phyloP scores from a whole-genome alignment of 2,113 vertebrate species.

The Osmerus eperlanus region DNA sequence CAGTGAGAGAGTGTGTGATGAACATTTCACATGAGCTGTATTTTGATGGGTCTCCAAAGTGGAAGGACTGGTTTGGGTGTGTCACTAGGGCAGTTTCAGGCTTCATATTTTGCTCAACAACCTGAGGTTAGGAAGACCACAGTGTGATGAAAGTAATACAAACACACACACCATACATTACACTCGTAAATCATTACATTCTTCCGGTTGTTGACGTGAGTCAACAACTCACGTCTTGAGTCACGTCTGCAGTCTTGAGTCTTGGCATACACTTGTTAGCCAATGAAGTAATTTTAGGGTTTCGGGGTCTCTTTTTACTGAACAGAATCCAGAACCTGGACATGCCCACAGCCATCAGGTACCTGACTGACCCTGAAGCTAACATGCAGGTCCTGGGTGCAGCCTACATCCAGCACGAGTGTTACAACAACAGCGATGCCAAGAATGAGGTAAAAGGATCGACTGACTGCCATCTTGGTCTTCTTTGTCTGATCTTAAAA shows the following conservation, averaged over 20 bases:
- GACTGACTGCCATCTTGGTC: not conserved
- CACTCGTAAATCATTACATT: not conserved
- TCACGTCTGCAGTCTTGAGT: too few species aligned
- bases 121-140: slow-evolving; percentile 25
- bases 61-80: slow-evolving; percentile 65
- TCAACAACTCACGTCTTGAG: too few species aligned
- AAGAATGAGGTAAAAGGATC: slow-evolving; percentile 82
- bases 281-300: not conserved
- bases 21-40: slow-evolving; percentile 32
- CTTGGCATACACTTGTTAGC: too few species aligned
- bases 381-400: slow-evolving; percentile 86
- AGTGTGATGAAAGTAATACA: too few species aligned
- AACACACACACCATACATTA: not conserved
- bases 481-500: slow-evolving; percentile 8
- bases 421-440: slow-evolving; percentile 85
- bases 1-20: slow-evolving; percentile 2
- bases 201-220: not conserved
- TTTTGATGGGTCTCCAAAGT: slow-evolving; percentile 46
- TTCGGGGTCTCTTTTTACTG: slow-evolving; percentile 26
- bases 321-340: slow-evolving; percentile 82
- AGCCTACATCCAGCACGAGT: slow-evolving; percentile 90
- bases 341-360: slow-evolving; percentile 83
- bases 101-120: slow-evolving; percentile 55
- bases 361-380: slow-evolving; percentile 81
- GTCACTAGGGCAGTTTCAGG: slow-evolving; percentile 39